Evolutionary conservation across 2,888 invertebrate species (phyloP).

Genomic region (Calameuta filiformis): DNA sequence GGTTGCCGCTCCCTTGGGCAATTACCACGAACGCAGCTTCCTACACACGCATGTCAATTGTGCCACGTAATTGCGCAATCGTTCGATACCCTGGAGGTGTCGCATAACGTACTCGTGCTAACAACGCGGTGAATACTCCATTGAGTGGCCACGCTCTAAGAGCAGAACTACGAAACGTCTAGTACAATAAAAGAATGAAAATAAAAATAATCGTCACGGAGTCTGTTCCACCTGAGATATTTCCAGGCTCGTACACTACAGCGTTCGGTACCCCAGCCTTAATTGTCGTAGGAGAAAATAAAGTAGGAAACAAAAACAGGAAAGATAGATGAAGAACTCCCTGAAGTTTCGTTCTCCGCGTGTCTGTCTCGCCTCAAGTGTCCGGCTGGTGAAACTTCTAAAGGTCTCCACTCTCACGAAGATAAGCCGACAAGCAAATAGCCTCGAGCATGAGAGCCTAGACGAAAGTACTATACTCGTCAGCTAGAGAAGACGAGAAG

Average conservation of each 20-base stretch:
- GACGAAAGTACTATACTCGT: not conserved
- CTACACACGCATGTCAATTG: not conserved
- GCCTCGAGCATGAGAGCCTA: not conserved
- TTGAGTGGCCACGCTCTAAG: not conserved
- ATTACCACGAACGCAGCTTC: not conserved
- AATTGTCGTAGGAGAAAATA: not conserved
- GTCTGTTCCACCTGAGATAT: not conserved
- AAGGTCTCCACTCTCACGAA: not conserved
- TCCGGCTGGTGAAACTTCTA: not conserved
- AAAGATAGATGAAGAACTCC: not conserved
- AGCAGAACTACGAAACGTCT: not conserved
- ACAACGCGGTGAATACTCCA: not conserved
- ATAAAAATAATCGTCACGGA: not conserved
- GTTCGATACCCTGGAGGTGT: not conserved
- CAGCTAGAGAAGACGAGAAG: not conserved
- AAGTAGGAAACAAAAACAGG: not conserved
- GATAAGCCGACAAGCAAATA: not conserved
- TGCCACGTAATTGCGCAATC: not conserved
- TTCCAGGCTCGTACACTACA: not conserved
- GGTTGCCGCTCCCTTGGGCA: not conserved
- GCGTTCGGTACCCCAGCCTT: not conserved
- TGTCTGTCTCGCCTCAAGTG: not conserved
- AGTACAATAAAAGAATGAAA: not conserved
- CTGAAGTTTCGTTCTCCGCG: not conserved
- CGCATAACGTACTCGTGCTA: not conserved